These are phyloP conservation scores for Anhinga rufa DNA, from an alignment of 2,113 vertebrate species.

Conservation along the genomic window DNA sequence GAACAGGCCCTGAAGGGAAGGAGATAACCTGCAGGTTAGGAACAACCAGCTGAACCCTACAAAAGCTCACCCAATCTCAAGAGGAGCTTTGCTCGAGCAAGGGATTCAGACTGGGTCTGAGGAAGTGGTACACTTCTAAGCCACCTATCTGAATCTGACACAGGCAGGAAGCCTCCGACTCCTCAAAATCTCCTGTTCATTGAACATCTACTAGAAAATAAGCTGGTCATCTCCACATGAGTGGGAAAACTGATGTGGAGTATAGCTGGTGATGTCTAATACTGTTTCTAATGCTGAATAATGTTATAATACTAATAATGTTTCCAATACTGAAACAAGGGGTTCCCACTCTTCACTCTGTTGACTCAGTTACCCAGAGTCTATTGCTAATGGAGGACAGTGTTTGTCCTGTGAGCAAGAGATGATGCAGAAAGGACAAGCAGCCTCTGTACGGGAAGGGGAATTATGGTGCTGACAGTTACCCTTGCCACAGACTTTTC, in stretches of 20 bases:
- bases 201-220: background rate
- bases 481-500: background rate
- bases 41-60: background rate
- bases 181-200: background rate
- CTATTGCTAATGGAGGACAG: background rate
- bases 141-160: background rate
- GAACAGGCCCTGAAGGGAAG: background rate
- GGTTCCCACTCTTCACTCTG: background rate
- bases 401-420: background rate
- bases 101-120: background rate
- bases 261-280: background rate
- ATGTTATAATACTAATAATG: too few relatives aligned
- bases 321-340: background rate
- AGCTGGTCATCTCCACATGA: background rate
- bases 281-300: too few relatives aligned
- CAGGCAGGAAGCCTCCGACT: background rate
- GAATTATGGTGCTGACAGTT: background rate
- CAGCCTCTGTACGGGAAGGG: background rate
- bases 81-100: background rate
- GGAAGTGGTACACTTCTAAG: background rate
- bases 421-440: background rate
- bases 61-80: background rate
- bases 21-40: background rate
- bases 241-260: background rate
- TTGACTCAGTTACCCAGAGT: background rate